A percentile compares a stretch with the other conserved stretches of the same genome.
phyloP scores from a whole-genome alignment of 2,888 invertebrate genomes.

The Eupithecia centaureata region DNA sequence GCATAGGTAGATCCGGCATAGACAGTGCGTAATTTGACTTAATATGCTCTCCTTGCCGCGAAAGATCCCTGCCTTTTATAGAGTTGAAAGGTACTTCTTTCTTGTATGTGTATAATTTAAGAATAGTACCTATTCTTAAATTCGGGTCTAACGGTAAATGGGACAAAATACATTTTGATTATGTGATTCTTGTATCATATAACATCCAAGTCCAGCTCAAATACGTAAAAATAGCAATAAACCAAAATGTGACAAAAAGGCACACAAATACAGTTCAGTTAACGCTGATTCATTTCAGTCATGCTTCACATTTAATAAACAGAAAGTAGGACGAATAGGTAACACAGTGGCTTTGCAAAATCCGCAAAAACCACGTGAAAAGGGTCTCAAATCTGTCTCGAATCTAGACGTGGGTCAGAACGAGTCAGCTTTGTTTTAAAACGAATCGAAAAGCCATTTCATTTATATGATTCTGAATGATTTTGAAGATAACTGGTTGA shows the following conservation, averaged over 20 bases:
- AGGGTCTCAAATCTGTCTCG: constrained; percentile 43
- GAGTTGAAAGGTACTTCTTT: not conserved
- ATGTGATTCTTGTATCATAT: not conserved
- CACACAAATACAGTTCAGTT: not conserved
- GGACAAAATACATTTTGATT: no score
- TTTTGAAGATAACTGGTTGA: not conserved
- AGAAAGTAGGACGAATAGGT: constrained; percentile 37
- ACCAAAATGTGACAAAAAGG: not conserved
- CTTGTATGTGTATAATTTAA: no score
- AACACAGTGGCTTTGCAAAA: constrained; percentile 38
- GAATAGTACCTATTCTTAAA: no score
- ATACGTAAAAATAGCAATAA: not conserved
- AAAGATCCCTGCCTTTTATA: no score
- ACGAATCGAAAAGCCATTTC: constrained; percentile 23
- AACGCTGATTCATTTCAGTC: constrained; percentile 32
- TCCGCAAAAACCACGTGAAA: constrained; percentile 46
- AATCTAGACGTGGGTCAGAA: constrained; percentile 40
- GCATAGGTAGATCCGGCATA: not conserved
- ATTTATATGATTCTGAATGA: not conserved
- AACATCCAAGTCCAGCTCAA: not conserved
- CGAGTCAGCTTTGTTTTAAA: constrained; percentile 29
- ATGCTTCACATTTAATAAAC: constrained; percentile 37
- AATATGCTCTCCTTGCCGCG: not conserved
- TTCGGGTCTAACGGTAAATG: no score
- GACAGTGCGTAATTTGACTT: not conserved